Evolutionary conservation across 2,113 vertebrate species (phyloP), one percentile per base, ranked within the genome.

Genomic region (Ranitomeya imitator): DNA sequence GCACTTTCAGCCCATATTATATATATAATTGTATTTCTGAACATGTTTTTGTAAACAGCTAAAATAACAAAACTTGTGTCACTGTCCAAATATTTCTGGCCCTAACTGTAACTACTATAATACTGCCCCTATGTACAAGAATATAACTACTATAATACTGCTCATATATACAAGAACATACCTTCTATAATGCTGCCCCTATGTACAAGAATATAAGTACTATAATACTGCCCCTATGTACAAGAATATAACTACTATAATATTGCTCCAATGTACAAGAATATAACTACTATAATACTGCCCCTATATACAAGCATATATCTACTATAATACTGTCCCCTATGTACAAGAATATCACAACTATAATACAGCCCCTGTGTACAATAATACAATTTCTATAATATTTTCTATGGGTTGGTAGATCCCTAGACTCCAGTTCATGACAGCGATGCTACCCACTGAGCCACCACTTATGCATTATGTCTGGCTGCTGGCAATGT

Each of bases 221-320:
- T 45, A 45, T 45, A 2, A 45, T 67, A 10, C 21, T n/a, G 21
- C 8, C 11, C 21, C 21, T 11, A 21, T 63, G 37, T 45, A 63
- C 19, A 21, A n/a, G 21, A 67, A 67, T 67, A 67, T 67, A 23
- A 67, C 63, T 67, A 67, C 63, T 67, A 67, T 67, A 65, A 65
- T 65, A 67, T 19, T 67, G 21, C 63, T 11, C 63, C 8, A 23
- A 23, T 67, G 21, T 67, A 67, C 21, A 67, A 67, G 19, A n/a
- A 23, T 67, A 67, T 67, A 67, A 67, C 63, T n/a, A 67, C 63
- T 67, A 67, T 9, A 67, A 67, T 67, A 67, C 63, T 67, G 63
- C 21, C 11, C 63, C 16, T 67, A 10, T n/a, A 14, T 67, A n/a
- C 63, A 67, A 67, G 63, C 23, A 67, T 67, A 67, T 67, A n/a